These are phyloP conservation scores for Apteryx owenii DNA, from an alignment of 2,113 vertebrate genomes.

Conservation along the genomic window DNA sequence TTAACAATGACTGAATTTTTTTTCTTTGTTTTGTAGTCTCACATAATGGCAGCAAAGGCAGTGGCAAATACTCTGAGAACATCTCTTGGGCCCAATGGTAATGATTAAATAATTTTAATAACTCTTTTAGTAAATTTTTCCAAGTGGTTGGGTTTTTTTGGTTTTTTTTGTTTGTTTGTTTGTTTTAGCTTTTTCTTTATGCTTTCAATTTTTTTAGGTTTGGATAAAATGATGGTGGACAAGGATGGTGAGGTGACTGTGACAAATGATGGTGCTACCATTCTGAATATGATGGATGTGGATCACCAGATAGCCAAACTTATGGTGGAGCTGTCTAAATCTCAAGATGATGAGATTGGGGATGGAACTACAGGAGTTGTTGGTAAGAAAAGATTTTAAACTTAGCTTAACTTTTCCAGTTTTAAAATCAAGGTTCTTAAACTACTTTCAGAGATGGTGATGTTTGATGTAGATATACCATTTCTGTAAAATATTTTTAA, in stretches of 20 bases:
- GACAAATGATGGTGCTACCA: constrained; percentile 99
- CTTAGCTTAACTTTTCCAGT: not conserved
- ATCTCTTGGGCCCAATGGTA: constrained; percentile 96
- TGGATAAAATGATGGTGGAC: constrained; percentile 99
- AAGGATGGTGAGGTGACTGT: constrained; percentile 96
- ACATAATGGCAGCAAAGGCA: constrained; percentile 98
- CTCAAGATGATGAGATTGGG: constrained; percentile 98
- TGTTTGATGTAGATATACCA: not conserved
- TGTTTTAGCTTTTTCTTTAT: not conserved
- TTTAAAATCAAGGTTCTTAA: not conserved
- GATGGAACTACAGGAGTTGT: constrained; percentile 99
- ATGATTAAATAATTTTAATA: not conserved
- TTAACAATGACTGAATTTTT: not conserved
- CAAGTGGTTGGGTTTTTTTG: too few relatives aligned
- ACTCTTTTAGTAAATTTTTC: not conserved
- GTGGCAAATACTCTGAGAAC: constrained; percentile 95
- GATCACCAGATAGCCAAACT: constrained; percentile 98
- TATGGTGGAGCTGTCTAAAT: constrained; percentile 98
- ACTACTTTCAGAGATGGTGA: not conserved
- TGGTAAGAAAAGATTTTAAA: constrained; percentile 80
- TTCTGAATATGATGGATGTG: constrained; percentile 98
- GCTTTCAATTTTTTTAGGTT: constrained; percentile 75
- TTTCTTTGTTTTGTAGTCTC: constrained; percentile 84
- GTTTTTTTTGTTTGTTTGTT: not conserved
- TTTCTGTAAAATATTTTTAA: not conserved